phyloP scores from a whole-genome alignment of 2,888 invertebrate genomes.

The Erebia palarica region DNA sequence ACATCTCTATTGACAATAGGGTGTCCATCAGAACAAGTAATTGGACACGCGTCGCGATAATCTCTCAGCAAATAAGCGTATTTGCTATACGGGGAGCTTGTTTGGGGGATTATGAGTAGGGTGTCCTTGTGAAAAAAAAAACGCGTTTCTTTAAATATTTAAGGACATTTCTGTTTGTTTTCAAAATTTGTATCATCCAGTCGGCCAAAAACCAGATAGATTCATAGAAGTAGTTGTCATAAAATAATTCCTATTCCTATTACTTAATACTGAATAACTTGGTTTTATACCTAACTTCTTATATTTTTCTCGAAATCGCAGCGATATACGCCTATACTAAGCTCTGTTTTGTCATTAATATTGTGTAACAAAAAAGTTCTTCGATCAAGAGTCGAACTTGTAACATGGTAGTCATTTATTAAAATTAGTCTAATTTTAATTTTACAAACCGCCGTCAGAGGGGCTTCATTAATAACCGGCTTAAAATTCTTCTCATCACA shows the following conservation, averaged over 20 bases:
- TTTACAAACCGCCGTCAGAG: slow-evolving; percentile 23
- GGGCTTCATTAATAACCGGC: slow-evolving; percentile 33
- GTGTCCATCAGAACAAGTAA: slow-evolving; percentile 43
- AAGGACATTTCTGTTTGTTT: background rate
- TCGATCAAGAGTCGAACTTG: too few species aligned
- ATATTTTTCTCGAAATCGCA: too few species aligned
- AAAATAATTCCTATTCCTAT: too few species aligned
- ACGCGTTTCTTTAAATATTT: background rate
- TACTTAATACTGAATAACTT: too few species aligned
- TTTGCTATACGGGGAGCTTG: slow-evolving; percentile 39
- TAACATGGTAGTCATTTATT: slow-evolving; percentile 6
- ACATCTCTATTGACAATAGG: slow-evolving; percentile 43
- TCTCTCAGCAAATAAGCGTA: slow-evolving; percentile 39
- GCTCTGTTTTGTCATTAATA: too few species aligned
- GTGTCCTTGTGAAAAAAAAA: slow-evolving; percentile 25
- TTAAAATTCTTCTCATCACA: slow-evolving; percentile 31
- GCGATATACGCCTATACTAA: too few species aligned
- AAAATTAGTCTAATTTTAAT: slow-evolving; percentile 25
- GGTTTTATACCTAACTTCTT: background rate
- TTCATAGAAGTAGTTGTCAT: too few species aligned
- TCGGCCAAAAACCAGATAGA: too few species aligned
- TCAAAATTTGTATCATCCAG: background rate
- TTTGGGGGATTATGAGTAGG: slow-evolving; percentile 41
- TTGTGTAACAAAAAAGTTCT: too few species aligned
- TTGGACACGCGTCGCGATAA: slow-evolving; percentile 47